These are phyloP conservation scores for Lepidocyrtinus sp. DNA, from an alignment of 2,888 invertebrate species.

Conservation along the genomic window DNA sequence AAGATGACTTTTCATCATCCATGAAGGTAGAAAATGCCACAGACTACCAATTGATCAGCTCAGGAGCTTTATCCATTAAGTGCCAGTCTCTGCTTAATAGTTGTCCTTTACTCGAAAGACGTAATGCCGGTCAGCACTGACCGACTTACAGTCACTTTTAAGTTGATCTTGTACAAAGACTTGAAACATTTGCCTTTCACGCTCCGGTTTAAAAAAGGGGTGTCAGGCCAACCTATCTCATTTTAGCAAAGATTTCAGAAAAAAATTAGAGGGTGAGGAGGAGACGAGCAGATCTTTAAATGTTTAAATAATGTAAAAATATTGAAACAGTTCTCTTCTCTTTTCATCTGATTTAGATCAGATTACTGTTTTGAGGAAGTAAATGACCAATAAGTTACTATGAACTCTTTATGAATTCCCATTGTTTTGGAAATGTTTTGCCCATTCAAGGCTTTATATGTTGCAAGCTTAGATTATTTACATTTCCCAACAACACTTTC, in stretches of 20 bases:
- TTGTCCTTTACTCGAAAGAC: slow-evolving; percentile 43
- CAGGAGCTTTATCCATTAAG: slow-evolving; percentile 42
- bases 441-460: too few relatives aligned
- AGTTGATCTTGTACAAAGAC: slow-evolving; percentile 60
- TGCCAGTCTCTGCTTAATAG: slow-evolving; percentile 42
- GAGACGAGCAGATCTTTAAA: background rate
- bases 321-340: background rate
- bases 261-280: background rate
- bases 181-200: slow-evolving; percentile 29
- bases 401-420: too few relatives aligned
- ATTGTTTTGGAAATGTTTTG: too few relatives aligned
- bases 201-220: background rate
- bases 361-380: too few relatives aligned
- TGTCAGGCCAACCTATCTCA: slow-evolving; percentile 43
- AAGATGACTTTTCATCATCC: slow-evolving; percentile 20
- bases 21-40: slow-evolving; percentile 36
- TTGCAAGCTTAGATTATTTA: too few relatives aligned
- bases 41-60: slow-evolving; percentile 30
- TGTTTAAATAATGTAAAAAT: background rate
- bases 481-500: too few relatives aligned
- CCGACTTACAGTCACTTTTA: slow-evolving; percentile 3
- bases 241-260: slow-evolving; percentile 9
- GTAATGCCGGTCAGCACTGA: slow-evolving; percentile 49
- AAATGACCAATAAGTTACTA: too few relatives aligned
- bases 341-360: slow-evolving; percentile 27